phyloP scores from a whole-genome alignment of 2,113 vertebrate species.

The Gobiocypris rarus region DNA sequence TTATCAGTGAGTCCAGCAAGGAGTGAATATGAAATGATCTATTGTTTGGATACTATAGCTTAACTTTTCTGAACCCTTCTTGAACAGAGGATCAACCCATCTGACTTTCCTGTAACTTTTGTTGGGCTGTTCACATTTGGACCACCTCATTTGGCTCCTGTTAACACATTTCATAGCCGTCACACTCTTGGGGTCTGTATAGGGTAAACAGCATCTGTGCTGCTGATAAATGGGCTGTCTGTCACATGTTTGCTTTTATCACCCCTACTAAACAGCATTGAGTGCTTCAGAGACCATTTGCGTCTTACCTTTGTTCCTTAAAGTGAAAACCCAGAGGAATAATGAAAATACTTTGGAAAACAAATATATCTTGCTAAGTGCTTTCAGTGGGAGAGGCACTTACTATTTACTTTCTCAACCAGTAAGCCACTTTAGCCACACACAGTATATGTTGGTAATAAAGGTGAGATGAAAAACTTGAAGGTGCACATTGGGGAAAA shows the following conservation, averaged over 20 bases:
- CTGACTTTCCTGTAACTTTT: constrained; percentile 13
- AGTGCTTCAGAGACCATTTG: constrained; percentile 5
- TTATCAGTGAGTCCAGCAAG: too few species aligned
- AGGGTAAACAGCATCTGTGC: constrained; percentile 50
- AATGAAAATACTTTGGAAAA: not conserved
- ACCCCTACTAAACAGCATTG: not conserved
- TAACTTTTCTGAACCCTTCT: not conserved
- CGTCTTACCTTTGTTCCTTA: not conserved
- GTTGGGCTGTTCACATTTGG: not conserved
- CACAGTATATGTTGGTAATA: not conserved
- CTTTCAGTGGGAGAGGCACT: not conserved
- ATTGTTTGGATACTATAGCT: not conserved
- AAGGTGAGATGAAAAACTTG: not conserved
- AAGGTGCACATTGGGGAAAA: too few species aligned
- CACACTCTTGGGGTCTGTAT: constrained; percentile 12
- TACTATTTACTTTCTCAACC: not conserved
- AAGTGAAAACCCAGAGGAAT: constrained; percentile 8
- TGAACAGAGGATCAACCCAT: not conserved
- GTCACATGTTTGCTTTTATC: constrained; percentile 23
- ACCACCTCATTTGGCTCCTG: constrained; percentile 16
- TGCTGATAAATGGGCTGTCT: constrained; percentile 32
- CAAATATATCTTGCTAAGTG: constrained; percentile 2
- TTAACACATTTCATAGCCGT: constrained; percentile 36
- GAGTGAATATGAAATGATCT: not conserved
- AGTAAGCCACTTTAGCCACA: not conserved